Evolutionary conservation across 2,888 invertebrate species (phyloP), one percentile per base, ranked within the genome.

Genomic region (Spodoptera picta): DNA sequence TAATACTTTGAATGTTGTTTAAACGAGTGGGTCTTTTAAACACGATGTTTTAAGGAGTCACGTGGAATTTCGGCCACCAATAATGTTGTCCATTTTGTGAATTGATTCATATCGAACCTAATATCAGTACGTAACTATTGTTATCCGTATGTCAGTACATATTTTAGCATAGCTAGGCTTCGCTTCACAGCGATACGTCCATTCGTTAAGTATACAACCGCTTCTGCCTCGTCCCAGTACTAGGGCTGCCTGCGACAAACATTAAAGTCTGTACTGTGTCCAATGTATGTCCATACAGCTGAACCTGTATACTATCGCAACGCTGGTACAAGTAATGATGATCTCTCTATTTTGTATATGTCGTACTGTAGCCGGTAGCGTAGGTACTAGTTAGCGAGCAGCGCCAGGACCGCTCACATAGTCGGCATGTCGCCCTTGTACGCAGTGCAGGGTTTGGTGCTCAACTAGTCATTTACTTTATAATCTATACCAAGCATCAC

Each of bases 321-420:
- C 83, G 83, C 87, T 84, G 80, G 85, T 87, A 86, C 86, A 85
- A 87, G 72, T 77, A 65, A 70, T 75, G 78, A 48, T 79, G 83
- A 85, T 84, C 79, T 80, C 79, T 80, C 77, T 79, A 80, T 77
- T 73, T 75, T 80, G 14, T 80, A 73, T 63, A 73, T 59, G 46
- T 12, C 31, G 23, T 57, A 46, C 24, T 6, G 5, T 12, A 3
- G 9, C 23, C 5, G 7, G 69, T 36, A 36, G 55, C n/a, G 43
- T 14, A 14, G 14, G 14, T 44, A 41, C 46, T 36, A 36, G 55
- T 19, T 41, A 41, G 51, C 51, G 51, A 11, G 44, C 19, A 54
- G 56, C 31, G 42, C 57, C 19, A 19, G 19, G 19, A 19, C 1
- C 19, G 19, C 31, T 11, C 23, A 23, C n/a, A 11, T 23, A 49